These are phyloP conservation scores for Penaeus japonicus DNA, from an alignment of 1,140 invertebrate species.

Conservation along the genomic window DNA sequence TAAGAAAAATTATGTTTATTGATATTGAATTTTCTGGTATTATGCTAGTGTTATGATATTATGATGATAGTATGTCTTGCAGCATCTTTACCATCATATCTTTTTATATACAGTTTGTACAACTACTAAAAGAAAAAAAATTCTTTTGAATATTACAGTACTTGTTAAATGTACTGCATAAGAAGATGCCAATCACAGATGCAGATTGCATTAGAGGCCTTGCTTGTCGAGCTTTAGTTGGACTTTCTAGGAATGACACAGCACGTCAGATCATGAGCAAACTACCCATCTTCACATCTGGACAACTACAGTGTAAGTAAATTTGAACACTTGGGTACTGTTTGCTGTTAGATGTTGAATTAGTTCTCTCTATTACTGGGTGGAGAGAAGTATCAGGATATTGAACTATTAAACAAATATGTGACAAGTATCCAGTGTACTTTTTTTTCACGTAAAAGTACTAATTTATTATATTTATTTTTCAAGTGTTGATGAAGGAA, in stretches of 20 bases:
- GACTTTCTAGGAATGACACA: conserved; percentile 85
- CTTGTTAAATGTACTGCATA: conserved; percentile 78
- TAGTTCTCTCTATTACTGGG: background rate
- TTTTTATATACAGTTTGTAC: too few species aligned
- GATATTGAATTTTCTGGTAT: background rate
- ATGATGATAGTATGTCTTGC: too few species aligned
- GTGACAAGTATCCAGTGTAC: background rate
- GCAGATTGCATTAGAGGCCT: conserved; percentile 92
- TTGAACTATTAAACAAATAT: too few species aligned
- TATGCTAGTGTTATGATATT: too few species aligned
- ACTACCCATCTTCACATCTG: conserved; percentile 91
- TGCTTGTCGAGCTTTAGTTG: conserved; percentile 90
- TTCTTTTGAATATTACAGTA: conserved; percentile 61
- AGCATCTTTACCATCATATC: too few species aligned
- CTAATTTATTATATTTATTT: background rate
- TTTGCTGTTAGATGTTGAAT: background rate
- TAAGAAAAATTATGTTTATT: background rate
- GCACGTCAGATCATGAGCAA: conserved; percentile 96
- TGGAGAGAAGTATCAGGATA: too few species aligned
- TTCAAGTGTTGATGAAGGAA: conserved; percentile 87
- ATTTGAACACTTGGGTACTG: background rate
- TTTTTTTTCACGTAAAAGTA: background rate
- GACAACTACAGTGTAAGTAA: conserved; percentile 83
- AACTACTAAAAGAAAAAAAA: too few species aligned
- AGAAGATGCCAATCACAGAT: conserved; percentile 95